These are phyloP conservation scores for Setophaga petechia DNA, from an alignment of 2,113 vertebrate species.

Conservation along the genomic window DNA sequence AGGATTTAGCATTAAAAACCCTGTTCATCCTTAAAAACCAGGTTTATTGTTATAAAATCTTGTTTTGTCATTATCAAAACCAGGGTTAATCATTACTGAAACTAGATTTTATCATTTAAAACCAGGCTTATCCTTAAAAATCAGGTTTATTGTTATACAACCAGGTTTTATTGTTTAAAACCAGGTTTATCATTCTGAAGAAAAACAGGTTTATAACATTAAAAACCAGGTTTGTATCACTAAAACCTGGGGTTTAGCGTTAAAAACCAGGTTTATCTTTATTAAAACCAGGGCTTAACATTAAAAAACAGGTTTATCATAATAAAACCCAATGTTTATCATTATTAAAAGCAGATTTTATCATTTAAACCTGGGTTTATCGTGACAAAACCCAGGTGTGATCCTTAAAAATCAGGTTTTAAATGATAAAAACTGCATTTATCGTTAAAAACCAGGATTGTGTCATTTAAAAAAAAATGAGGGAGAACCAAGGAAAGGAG, in stretches of 20 bases:
- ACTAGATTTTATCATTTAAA: neutral
- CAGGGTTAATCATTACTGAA: neutral
- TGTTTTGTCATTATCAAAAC: neutral
- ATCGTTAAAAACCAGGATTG: neutral
- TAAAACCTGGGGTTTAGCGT: neutral
- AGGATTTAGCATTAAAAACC: neutral
- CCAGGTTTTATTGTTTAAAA: neutral
- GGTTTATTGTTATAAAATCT: neutral
- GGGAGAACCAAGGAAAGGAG: neutral
- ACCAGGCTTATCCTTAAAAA: neutral
- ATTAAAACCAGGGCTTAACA: neutral
- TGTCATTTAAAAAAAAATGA: accelerated
- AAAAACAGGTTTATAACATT: neutral
- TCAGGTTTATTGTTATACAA: neutral
- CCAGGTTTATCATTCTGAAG: neutral
- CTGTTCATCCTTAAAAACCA: neutral
- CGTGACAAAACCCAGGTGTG: no score
- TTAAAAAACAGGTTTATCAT: neutral
- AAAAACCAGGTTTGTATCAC: neutral
- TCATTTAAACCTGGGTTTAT: neutral
- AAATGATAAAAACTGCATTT: no score
- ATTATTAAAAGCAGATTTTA: neutral
- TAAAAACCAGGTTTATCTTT: neutral
- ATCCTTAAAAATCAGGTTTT: neutral
- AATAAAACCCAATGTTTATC: neutral